Conservation (phyloP, 2,113 vertebrate species). For the Heptranchias perlo region DNA sequence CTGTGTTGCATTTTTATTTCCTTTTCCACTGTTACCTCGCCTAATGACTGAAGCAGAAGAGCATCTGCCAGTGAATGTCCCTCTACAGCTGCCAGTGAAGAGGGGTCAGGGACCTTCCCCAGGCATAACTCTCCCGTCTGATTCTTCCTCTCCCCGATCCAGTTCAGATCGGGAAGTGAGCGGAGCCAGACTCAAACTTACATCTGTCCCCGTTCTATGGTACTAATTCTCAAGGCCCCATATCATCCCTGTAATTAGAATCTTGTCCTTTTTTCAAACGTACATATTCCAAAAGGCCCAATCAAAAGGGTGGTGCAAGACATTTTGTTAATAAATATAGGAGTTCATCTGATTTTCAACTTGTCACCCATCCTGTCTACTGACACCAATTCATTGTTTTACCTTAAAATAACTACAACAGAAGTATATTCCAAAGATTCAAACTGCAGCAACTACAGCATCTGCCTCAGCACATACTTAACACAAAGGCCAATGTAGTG, state of each 20-base stretch:
- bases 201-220: no score
- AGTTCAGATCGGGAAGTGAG: neutral
- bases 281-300: neutral
- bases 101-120: no score
- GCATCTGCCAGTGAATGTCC: neutral
- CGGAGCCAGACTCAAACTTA: neutral
- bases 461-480: neutral
- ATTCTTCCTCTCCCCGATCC: neutral
- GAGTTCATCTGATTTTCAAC: neutral
- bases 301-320: neutral
- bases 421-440: neutral
- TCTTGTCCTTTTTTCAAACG: neutral
- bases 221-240: no score
- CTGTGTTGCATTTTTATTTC: neutral
- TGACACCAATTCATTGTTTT: neutral
- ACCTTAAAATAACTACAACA: no score
- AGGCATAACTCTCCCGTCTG: neutral
- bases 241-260: neutral
- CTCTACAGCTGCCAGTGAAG: neutral
- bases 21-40: neutral
- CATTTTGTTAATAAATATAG: neutral
- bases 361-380: neutral
- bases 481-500: neutral
- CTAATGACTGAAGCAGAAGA: neutral
- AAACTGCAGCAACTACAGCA: neutral